These are phyloP conservation scores for Apamea sordens DNA, from an alignment of 2,888 invertebrate species.

Conservation along the genomic window DNA sequence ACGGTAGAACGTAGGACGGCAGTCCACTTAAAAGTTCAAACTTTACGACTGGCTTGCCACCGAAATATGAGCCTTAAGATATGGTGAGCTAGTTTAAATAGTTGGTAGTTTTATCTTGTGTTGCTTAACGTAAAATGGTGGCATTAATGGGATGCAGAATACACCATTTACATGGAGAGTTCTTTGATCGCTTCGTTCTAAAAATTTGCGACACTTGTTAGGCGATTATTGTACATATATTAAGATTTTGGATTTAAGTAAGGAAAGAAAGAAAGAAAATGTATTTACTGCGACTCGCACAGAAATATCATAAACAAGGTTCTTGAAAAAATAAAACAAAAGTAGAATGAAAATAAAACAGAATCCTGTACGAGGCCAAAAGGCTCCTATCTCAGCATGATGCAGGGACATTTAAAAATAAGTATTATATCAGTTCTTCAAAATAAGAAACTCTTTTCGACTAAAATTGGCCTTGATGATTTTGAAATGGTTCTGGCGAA, in stretches of 20 bases:
- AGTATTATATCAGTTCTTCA: no score
- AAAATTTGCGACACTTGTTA: neutral
- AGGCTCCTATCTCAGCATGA: no score
- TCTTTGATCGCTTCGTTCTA: neutral
- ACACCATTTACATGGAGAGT: neutral
- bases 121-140: neutral
- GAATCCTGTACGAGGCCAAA: no score
- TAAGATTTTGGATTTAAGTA: neutral
- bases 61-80: slow-evolving; percentile 44
- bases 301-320: no score
- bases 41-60: slow-evolving; percentile 55
- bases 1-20: slow-evolving; percentile 48
- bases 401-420: no score
- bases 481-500: neutral
- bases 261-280: no score
- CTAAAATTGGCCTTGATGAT: neutral
- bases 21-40: slow-evolving; percentile 65
- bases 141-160: neutral
- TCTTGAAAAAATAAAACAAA: no score
- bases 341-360: no score
- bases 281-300: no score
- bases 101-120: slow-evolving; percentile 17
- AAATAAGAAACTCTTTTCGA: neutral
- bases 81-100: slow-evolving; percentile 21
- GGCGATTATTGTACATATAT: neutral